These are phyloP conservation scores for Elephas maximus DNA, from an alignment of 2,113 vertebrate genomes.

Conservation along the genomic window DNA sequence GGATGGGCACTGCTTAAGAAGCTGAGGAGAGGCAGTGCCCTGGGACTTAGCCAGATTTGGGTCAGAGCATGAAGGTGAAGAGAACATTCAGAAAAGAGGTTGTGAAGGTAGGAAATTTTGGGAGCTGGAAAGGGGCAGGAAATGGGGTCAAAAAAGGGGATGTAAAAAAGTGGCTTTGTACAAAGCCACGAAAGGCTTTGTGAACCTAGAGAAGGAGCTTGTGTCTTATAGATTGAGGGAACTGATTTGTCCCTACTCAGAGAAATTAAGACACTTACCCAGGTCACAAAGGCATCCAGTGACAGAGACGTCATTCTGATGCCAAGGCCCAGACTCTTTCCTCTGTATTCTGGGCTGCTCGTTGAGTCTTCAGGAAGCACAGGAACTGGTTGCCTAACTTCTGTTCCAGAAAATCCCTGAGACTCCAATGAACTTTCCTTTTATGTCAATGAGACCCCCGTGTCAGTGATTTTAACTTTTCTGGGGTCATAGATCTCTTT, in stretches of 20 bases:
- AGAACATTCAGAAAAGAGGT: not conserved
- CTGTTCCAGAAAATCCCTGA: not conserved
- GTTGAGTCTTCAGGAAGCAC: accelerated
- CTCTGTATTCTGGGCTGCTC: not conserved
- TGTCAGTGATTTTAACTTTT: not conserved
- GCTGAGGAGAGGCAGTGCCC: not conserved
- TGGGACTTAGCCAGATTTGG: not conserved
- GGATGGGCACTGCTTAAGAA: too few species aligned
- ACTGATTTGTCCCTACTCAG: not conserved
- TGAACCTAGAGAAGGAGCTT: not conserved
- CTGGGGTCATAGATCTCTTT: not conserved
- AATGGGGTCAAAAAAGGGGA: not conserved
- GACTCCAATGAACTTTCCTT: not conserved
- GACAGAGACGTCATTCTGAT: accelerated
- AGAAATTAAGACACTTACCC: not conserved
- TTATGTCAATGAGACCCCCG: not conserved
- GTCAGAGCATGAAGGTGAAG: not conserved
- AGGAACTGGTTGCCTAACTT: accelerated
- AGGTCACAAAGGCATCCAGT: not conserved
- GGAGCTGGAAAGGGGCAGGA: not conserved
- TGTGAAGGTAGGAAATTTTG: not conserved
- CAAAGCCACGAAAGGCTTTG: accelerated
- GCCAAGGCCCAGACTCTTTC: accelerated
- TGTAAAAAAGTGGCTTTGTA: too few species aligned
- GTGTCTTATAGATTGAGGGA: not conserved